These are phyloP conservation scores for Erethizon dorsatum DNA, from an alignment of 2,797 vertebrate genomes.

Conservation along the genomic window DNA sequence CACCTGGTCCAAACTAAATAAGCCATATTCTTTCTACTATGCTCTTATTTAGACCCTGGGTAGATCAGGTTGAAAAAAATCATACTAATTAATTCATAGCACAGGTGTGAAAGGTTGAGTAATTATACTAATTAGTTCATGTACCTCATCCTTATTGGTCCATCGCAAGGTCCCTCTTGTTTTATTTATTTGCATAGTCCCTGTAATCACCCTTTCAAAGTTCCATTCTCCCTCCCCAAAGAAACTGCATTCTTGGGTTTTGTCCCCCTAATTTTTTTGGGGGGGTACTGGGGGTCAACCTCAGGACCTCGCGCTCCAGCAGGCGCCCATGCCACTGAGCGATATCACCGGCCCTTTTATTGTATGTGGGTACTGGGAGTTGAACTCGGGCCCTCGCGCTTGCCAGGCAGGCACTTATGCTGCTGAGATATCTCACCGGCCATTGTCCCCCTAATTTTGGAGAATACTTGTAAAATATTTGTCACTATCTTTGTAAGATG, in stretches of 20 bases:
- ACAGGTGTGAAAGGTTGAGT: conserved; percentile 53
- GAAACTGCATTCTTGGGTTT: background rate
- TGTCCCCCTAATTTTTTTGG: background rate
- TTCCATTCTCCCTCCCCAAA: background rate
- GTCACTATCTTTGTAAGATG: background rate
- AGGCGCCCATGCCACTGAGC: too few relatives aligned
- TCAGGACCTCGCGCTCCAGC: too few relatives aligned
- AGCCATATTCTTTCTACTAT: conserved; percentile 19
- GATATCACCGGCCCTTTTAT: too few relatives aligned
- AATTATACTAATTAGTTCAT: conserved; percentile 69
- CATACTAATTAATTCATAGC: conserved; percentile 62
- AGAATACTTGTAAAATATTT: background rate
- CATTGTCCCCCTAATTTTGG: background rate
- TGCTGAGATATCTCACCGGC: too few relatives aligned
- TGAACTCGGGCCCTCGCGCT: too few relatives aligned
- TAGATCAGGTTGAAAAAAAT: conserved; percentile 63
- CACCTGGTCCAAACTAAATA: conserved; percentile 48
- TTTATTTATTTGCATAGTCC: background rate
- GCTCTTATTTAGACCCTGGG: conserved; percentile 44
- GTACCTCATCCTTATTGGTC: background rate
- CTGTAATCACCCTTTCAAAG: background rate
- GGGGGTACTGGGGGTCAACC: too few relatives aligned
- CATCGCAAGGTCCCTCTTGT: background rate
- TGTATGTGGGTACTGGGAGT: too few relatives aligned
- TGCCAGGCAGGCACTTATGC: too few relatives aligned